phyloP scores from a whole-genome alignment of 2,113 vertebrate species.

The Lontra canadensis region DNA sequence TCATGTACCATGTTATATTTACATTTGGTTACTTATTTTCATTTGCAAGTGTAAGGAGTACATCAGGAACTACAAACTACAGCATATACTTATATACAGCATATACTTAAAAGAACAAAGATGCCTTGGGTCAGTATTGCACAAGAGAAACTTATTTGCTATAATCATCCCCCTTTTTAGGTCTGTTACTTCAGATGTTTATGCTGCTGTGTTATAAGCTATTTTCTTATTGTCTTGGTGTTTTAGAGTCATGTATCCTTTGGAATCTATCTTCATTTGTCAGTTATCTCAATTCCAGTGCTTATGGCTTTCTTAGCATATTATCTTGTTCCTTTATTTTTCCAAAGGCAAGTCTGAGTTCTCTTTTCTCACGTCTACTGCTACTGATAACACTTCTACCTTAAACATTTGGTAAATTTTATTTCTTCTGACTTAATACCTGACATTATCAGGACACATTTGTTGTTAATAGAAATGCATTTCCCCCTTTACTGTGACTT shows the following conservation, averaged over 20 bases:
- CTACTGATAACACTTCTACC: background rate
- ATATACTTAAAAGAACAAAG: background rate
- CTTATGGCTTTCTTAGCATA: background rate
- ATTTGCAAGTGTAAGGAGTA: background rate
- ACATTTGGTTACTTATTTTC: background rate
- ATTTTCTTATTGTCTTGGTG: background rate
- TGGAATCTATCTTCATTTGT: slow-evolving; percentile 29
- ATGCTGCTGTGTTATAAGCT: background rate
- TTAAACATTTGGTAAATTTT: background rate
- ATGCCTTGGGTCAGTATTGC: background rate
- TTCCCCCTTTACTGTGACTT: background rate
- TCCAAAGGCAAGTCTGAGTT: background rate
- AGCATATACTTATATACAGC: background rate
- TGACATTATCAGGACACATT: background rate
- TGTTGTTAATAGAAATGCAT: background rate
- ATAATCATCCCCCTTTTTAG: background rate
- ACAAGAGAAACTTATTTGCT: slow-evolving; percentile 16
- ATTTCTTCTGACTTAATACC: background rate
- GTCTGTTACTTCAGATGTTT: background rate
- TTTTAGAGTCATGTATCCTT: background rate
- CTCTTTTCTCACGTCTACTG: background rate
- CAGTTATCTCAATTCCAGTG: background rate
- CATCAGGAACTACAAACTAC: background rate
- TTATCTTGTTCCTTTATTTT: background rate
- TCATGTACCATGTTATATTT: background rate